Percentiles rank a stretch among this genome's conserved stretches.
Evolutionary conservation across 2,113 vertebrate genomes (phyloP).

Genomic region (Python bivittatus): DNA sequence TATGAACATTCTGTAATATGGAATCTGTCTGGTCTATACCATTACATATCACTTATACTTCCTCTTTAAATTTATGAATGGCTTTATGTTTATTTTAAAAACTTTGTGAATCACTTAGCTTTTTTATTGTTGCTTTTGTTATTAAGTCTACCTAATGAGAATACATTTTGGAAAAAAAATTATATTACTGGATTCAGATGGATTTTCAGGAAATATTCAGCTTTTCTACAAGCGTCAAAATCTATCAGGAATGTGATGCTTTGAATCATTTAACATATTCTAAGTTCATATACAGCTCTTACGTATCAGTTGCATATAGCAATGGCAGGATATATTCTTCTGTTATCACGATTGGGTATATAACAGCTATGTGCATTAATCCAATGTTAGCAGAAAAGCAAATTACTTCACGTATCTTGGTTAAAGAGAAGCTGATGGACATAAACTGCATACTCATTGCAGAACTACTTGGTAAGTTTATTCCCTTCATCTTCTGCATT

Average conservation of each 20-base stretch:
- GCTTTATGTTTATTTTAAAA: constrained; percentile 30
- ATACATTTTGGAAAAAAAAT: constrained; percentile 22
- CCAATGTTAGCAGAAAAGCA: not conserved
- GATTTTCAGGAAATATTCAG: not conserved
- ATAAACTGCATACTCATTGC: not conserved
- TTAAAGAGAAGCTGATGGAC: not conserved
- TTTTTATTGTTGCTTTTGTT: constrained; percentile 39
- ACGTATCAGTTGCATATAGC: not conserved
- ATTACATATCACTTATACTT: not conserved
- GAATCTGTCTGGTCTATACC: constrained; percentile 2
- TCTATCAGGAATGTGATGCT: not conserved
- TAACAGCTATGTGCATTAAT: not conserved
- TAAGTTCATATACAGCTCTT: not conserved
- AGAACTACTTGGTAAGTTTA: not conserved
- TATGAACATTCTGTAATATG: constrained; percentile 17
- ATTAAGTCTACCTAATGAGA: constrained; percentile 30
- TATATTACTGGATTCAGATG: not conserved
- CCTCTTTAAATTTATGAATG: constrained; percentile 14
- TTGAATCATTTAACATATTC: not conserved
- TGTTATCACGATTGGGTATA: not conserved
- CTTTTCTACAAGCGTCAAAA: not conserved
- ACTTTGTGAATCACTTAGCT: constrained; percentile 31
- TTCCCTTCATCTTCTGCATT: not conserved
- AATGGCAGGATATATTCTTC: not conserved
- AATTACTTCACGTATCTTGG: not conserved